phyloP scores from a whole-genome alignment of 2,113 vertebrate genomes.

The Scophthalmus maximus region DNA sequence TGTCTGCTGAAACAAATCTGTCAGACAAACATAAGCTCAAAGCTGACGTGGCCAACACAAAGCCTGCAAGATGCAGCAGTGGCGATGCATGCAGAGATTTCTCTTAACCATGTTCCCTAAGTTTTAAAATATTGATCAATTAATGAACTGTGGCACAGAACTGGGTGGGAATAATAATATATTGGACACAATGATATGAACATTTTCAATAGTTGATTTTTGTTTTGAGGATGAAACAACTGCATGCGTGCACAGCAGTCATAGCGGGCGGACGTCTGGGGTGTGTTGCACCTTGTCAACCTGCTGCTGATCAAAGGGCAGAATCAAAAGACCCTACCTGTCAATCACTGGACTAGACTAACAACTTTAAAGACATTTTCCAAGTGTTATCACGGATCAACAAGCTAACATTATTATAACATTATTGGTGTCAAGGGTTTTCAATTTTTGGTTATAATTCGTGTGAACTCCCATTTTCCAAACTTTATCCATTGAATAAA shows the following conservation, averaged over 20 bases:
- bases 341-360: conserved; percentile 15
- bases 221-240: not conserved
- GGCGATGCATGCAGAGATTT: too few relatives aligned
- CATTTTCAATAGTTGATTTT: not conserved
- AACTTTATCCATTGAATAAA: not conserved
- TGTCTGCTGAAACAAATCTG: conserved; percentile 13
- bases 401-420: not conserved
- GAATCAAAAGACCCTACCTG: not conserved
- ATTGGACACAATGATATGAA: not conserved
- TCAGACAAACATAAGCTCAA: too few relatives aligned
- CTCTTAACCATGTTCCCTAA: conserved; percentile 31
- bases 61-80: conserved; percentile 36
- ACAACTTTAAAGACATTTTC: conserved; percentile 30
- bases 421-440: conserved; percentile 2
- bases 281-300: conserved; percentile 20
- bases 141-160: conserved; percentile 18
- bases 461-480: not conserved
- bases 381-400: not conserved
- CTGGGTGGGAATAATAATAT: not conserved
- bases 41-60: conserved; percentile 37
- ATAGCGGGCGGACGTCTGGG: not conserved
- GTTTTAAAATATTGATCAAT: too few relatives aligned
- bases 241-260: conserved; percentile 1
- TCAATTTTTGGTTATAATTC: too few relatives aligned
- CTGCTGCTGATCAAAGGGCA: conserved; percentile 42